Evolutionary conservation across 2,797 vertebrate species (phyloP).

Genomic region (Typhlichthys eigenmanni): DNA sequence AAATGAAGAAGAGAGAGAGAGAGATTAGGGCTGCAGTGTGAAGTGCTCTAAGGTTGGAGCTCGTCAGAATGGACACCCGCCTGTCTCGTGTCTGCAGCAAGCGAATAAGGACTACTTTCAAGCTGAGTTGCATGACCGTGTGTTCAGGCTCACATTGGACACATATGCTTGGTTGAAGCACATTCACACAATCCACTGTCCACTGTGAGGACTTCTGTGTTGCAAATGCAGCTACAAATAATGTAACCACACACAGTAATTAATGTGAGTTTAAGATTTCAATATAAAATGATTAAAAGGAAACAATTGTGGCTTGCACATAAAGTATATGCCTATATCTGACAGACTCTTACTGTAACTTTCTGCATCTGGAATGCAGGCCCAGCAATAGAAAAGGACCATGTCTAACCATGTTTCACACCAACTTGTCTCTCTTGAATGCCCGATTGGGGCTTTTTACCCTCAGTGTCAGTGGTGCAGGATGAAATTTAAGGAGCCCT

Average conservation of each 20-base stretch:
- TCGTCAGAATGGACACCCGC: conserved; percentile 57
- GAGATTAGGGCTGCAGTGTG: conserved; percentile 37
- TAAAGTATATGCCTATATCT: no score
- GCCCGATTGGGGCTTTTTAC: conserved; percentile 43
- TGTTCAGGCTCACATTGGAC: no score
- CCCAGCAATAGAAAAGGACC: conserved; percentile 26
- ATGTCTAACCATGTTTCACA: conserved; percentile 40
- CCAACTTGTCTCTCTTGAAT: conserved; percentile 36
- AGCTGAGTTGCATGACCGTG: no score
- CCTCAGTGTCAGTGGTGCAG: conserved; percentile 48
- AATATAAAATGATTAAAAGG: no score
- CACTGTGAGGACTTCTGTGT: no score
- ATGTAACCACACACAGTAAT: no score
- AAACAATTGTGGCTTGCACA: no score
- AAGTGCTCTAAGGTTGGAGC: conserved; percentile 43
- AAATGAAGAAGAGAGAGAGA: conserved; percentile 21
- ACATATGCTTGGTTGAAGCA: no score
- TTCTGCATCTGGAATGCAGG: conserved; percentile 18
- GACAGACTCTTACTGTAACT: no score
- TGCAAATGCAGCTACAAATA: no score
- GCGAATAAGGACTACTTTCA: conserved; percentile 46
- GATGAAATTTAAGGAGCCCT: conserved; percentile 51
- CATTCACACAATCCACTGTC: no score
- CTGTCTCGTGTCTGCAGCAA: conserved; percentile 49
- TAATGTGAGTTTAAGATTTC: no score